phyloP scores from a whole-genome alignment of 2,797 vertebrate species.

The Melanotaenia parkinsoni region DNA sequence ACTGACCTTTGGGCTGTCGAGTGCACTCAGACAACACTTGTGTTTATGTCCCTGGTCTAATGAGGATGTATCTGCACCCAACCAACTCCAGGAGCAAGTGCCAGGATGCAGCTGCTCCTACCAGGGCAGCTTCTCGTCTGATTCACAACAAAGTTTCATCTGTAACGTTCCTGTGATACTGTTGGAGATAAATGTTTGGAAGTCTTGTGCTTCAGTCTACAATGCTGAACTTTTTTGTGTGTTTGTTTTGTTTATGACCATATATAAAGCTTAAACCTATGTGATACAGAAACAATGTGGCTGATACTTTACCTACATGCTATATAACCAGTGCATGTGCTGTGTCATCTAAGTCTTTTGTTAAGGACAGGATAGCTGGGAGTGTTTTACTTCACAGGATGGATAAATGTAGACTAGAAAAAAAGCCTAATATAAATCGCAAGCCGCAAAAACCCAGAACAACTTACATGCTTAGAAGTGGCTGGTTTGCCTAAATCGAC shows the following conservation, averaged over 20 bases:
- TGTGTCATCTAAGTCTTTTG: background rate
- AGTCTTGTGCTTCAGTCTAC: background rate
- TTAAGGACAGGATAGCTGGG: too few relatives aligned
- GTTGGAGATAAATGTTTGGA: conserved; percentile 10
- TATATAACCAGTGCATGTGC: too few relatives aligned
- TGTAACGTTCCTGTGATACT: conserved; percentile 10
- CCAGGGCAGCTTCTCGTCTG: conserved; percentile 77
- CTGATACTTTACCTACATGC: too few relatives aligned
- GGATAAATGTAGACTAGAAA: too few relatives aligned
- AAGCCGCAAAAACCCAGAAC: too few relatives aligned
- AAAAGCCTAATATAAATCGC: too few relatives aligned
- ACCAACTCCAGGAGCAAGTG: conserved; percentile 78
- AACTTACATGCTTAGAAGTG: background rate
- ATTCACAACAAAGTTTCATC: conserved; percentile 44
- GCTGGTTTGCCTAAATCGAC: too few relatives aligned
- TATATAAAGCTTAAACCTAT: background rate
- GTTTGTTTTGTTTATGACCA: background rate
- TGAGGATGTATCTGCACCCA: conserved; percentile 80
- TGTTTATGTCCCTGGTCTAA: conserved; percentile 84
- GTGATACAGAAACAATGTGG: background rate
- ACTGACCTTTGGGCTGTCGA: conserved; percentile 74
- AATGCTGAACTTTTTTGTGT: background rate
- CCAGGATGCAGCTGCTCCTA: conserved; percentile 84
- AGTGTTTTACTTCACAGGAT: too few relatives aligned
- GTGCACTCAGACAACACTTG: conserved; percentile 82